A percentile compares a stretch with the other conserved stretches of the same genome.
Evolutionary conservation across 35 echinoderm and acorn worm species (phyloP).

Genomic region (Patiria miniata): DNA sequence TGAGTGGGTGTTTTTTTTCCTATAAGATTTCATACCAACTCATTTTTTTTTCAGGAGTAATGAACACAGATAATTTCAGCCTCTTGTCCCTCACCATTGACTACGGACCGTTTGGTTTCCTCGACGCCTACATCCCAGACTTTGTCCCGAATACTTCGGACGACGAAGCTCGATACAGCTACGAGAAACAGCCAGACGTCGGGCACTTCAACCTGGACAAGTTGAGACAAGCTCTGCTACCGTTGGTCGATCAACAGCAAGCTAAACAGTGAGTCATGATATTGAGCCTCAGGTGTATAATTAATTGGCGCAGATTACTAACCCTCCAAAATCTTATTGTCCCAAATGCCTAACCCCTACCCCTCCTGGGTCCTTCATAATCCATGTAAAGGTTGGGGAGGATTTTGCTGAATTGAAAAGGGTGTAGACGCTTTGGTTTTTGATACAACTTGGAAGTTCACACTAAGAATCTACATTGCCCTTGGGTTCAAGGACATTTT

Average conservation of each 20-base stretch:
- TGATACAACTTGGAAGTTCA: too few relatives aligned
- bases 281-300: background rate
- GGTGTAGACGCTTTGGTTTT: too few relatives aligned
- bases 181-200: slow-evolving; percentile 82
- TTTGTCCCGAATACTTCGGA: slow-evolving; percentile 95
- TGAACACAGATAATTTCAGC: slow-evolving; percentile 99
- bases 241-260: slow-evolving; percentile 45
- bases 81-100: slow-evolving; percentile 92
- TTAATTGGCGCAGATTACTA: too few relatives aligned
- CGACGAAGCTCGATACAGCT: slow-evolving; percentile 88
- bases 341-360: too few relatives aligned
- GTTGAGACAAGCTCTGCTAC: slow-evolving; percentile 60
- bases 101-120: slow-evolving; percentile 97
- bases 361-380: too few relatives aligned
- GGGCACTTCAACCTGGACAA: slow-evolving; percentile 81
- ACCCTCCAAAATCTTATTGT: too few relatives aligned
- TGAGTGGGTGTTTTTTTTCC: too few relatives aligned
- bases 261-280: slow-evolving; percentile 38
- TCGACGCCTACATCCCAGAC: slow-evolving; percentile 72
- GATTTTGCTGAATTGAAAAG: too few relatives aligned
- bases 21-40: too few relatives aligned
- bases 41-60: slow-evolving; percentile 75
- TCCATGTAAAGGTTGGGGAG: too few relatives aligned
- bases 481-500: too few relatives aligned
- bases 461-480: too few relatives aligned